Percentiles rank a stretch among this genome's conserved stretches.
phyloP scores from a whole-genome alignment of 2,888 invertebrate species.

The Lasioglossum leucozonium region DNA sequence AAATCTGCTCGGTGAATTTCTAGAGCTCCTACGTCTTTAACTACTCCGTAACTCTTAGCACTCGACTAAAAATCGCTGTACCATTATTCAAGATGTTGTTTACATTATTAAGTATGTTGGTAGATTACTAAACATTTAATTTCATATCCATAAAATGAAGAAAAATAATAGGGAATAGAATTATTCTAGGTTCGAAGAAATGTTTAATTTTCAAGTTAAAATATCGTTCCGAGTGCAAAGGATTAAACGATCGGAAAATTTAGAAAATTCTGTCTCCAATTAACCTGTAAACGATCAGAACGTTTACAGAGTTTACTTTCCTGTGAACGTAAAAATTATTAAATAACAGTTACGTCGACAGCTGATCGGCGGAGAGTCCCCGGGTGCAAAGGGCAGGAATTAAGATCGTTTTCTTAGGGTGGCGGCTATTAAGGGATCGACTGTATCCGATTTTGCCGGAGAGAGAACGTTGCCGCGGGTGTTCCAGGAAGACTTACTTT shows the following conservation, averaged over 20 bases:
- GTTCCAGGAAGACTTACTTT: conserved; percentile 31
- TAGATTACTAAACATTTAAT: too few relatives aligned
- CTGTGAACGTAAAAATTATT: background rate
- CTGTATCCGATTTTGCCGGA: conserved; percentile 41
- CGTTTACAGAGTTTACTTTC: too few relatives aligned
- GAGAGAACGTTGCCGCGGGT: conserved; percentile 38
- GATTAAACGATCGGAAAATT: background rate
- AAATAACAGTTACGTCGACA: background rate
- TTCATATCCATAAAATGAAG: too few relatives aligned
- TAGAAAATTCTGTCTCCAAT: background rate
- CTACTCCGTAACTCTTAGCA: too few relatives aligned
- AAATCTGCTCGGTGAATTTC: background rate
- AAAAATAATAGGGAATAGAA: too few relatives aligned
- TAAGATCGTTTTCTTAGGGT: conserved; percentile 18
- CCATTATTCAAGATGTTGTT: too few relatives aligned
- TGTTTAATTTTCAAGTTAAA: too few relatives aligned
- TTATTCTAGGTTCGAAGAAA: too few relatives aligned
- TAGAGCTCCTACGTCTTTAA: background rate
- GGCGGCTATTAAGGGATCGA: conserved; percentile 33
- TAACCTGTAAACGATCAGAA: too few relatives aligned
- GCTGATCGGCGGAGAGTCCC: background rate
- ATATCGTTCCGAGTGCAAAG: too few relatives aligned
- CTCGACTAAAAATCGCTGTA: too few relatives aligned
- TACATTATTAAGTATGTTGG: too few relatives aligned
- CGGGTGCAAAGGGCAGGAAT: conserved; percentile 21